Evolutionary conservation across 37 sponge, comb jelly and placozoan genomes (phyloP).

Genomic region (Oscarella lobularis): DNA sequence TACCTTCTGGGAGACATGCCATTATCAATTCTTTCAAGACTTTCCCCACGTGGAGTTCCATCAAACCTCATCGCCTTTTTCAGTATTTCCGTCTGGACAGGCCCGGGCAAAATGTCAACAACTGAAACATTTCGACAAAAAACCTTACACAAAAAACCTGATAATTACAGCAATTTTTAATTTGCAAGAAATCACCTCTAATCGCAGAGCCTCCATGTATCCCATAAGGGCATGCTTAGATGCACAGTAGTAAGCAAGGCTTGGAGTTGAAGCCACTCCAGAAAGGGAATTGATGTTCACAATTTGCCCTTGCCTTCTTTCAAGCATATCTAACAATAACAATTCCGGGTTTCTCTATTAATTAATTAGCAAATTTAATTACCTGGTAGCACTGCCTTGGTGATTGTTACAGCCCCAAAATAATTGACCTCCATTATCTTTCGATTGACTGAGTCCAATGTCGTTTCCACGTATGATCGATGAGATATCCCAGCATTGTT

Average conservation of each 20-base stretch:
- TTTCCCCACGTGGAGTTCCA: constrained; percentile 2
- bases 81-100: constrained; percentile 16
- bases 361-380: too few species aligned
- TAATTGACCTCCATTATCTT: constrained; percentile 30
- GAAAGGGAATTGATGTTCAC: constrained; percentile 38
- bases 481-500: constrained; percentile 44
- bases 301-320: constrained; percentile 33
- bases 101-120: constrained; percentile 23
- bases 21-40: too few species aligned
- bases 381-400: constrained; percentile 28
- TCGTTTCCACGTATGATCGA: constrained; percentile 12
- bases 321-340: constrained; percentile 32
- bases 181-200: too few species aligned
- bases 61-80: constrained; percentile 19
- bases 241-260: constrained; percentile 17
- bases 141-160: too few species aligned
- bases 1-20: too few species aligned
- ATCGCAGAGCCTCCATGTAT: constrained; percentile 21
- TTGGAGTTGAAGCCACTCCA: constrained; percentile 17
- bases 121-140: too few species aligned
- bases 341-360: too few species aligned
- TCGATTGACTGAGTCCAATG: constrained; percentile 10
- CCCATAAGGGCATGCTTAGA: constrained; percentile 47
- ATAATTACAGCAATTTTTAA: too few species aligned
- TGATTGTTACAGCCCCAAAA: constrained; percentile 23